A percentile compares a stretch with the other conserved stretches of the same genome.
Conservation (phyloP, 1,140 invertebrate genomes). For the Harpegnathos saltator region DNA sequence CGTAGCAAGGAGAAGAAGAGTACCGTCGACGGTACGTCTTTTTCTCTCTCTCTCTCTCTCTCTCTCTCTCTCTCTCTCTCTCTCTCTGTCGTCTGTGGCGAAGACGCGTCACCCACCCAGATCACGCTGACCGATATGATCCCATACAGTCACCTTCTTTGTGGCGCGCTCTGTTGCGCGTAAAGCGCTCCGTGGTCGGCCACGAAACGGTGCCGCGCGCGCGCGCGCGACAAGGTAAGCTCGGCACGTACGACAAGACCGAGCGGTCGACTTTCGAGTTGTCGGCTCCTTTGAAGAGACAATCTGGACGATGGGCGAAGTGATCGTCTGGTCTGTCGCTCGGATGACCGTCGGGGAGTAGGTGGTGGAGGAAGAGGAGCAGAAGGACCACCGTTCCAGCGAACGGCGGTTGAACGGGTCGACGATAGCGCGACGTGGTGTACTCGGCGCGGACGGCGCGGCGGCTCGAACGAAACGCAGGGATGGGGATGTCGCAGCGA, state of each 20-base stretch:
- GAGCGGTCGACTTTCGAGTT: conserved; percentile 65
- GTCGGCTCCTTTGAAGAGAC: conserved; percentile 73
- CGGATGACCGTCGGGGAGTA: not conserved
- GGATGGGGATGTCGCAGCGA: not conserved
- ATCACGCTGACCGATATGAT: conserved; percentile 73
- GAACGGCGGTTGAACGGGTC: not conserved
- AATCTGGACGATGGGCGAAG: conserved; percentile 69
- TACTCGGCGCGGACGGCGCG: not conserved
- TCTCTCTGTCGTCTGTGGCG: conserved; percentile 21
- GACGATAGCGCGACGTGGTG: not conserved
- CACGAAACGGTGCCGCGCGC: conserved; percentile 48
- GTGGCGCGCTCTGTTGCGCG: conserved; percentile 32
- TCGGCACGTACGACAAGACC: conserved; percentile 64
- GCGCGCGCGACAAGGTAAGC: conserved; percentile 64
- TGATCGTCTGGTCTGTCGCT: conserved; percentile 54
- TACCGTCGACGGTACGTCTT: not conserved
- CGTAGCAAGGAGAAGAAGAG: conserved; percentile 39
- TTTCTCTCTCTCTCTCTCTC: not conserved
- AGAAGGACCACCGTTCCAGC: conserved; percentile 3
- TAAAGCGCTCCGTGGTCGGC: conserved; percentile 34
- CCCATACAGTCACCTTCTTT: conserved; percentile 70
- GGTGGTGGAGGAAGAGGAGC: not conserved
- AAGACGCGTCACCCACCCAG: conserved; percentile 77
- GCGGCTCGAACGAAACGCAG: not conserved
- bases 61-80: not conserved